These are phyloP conservation scores for Diplogasteroides magnus DNA, from an alignment of 1,140 invertebrate genomes.

Conservation along the genomic window DNA sequence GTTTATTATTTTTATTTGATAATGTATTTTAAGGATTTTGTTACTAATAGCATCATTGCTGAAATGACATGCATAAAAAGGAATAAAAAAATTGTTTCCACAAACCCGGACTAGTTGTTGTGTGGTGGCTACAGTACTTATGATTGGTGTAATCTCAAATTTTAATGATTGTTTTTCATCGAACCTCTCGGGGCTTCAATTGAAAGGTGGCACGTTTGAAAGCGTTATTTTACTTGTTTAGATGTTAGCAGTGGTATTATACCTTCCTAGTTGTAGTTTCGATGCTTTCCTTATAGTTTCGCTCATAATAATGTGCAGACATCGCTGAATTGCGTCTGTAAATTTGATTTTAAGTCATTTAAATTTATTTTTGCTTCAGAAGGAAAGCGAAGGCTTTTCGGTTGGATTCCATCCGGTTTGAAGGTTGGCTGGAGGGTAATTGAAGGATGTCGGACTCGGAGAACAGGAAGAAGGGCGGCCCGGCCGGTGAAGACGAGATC, in stretches of 20 bases:
- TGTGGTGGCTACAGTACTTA: too few relatives aligned
- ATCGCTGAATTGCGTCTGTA: too few relatives aligned
- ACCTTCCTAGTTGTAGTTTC: not conserved
- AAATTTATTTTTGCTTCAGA: not conserved
- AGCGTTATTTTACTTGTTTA: not conserved
- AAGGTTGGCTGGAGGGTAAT: slow-evolving; percentile 24
- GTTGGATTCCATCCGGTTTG: not conserved
- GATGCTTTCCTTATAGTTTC: not conserved
- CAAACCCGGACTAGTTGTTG: too few relatives aligned
- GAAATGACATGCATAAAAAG: too few relatives aligned
- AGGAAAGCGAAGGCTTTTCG: slow-evolving; percentile 1
- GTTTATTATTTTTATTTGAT: too few relatives aligned
- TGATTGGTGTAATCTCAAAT: too few relatives aligned
- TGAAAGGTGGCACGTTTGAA: not conserved
- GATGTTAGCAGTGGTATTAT: not conserved
- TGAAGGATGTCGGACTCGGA: slow-evolving; percentile 28
- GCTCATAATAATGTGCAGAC: too few relatives aligned
- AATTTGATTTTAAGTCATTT: not conserved
- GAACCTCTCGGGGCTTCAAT: too few relatives aligned
- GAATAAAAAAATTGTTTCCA: too few relatives aligned
- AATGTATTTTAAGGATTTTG: too few relatives aligned
- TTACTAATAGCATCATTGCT: too few relatives aligned
- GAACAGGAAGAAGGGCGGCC: slow-evolving; percentile 11
- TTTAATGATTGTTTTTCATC: too few relatives aligned
- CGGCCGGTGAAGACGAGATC: slow-evolving; percentile 15